Conservation (phyloP, 2,888 invertebrate species). For the Drosophila histrio region DNA sequence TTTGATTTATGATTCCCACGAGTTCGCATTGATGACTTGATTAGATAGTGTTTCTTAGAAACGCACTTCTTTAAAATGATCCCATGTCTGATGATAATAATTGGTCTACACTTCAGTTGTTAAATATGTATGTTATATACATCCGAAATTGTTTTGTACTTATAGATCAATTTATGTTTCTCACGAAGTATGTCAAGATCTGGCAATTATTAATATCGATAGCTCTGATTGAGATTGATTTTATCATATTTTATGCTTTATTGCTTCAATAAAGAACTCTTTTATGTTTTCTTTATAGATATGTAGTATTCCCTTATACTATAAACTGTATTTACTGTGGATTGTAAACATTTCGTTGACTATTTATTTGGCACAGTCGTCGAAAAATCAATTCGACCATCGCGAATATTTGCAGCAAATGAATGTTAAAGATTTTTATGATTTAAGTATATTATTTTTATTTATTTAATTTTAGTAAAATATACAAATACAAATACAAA, state of each 20-base stretch:
- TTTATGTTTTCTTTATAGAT: neutral
- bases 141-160: neutral
- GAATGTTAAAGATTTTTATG: neutral
- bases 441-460: neutral
- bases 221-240: neutral
- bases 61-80: constrained; percentile 32
- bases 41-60: constrained; percentile 41
- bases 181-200: constrained; percentile 5
- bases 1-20: constrained; percentile 38
- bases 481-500: constrained; percentile 33
- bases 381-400: neutral
- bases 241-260: neutral
- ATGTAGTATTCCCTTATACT: too few relatives aligned
- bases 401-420: neutral
- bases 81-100: constrained; percentile 14
- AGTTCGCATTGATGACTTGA: constrained; percentile 35
- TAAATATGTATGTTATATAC: neutral
- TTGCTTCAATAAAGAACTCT: neutral
- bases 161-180: neutral
- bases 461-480: constrained; percentile 11
- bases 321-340: neutral
- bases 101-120: neutral
- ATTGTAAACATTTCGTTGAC: neutral
- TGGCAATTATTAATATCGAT: neutral
- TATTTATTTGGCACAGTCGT: neutral